These are phyloP conservation scores for Odocoileus hemionus DNA, from an alignment of 2,113 vertebrate genomes.

Conservation along the genomic window DNA sequence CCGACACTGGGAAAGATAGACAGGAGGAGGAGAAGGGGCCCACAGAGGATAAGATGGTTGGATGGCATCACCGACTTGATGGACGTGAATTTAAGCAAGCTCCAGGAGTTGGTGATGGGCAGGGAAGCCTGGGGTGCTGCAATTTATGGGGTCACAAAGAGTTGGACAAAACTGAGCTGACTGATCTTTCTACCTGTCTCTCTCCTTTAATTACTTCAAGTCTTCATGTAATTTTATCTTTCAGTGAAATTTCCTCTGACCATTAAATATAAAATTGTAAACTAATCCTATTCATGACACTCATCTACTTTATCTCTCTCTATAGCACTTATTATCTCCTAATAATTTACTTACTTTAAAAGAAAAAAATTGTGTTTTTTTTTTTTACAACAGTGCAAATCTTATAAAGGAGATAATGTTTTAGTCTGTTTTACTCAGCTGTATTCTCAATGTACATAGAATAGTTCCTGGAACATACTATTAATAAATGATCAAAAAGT, in stretches of 20 bases:
- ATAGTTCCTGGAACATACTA: neutral
- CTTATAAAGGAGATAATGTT: neutral
- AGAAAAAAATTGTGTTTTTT: neutral
- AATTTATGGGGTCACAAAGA: neutral
- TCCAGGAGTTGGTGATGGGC: neutral
- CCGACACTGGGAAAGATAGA: accelerated
- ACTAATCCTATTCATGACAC: neutral
- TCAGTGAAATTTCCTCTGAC: neutral
- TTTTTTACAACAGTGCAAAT: neutral
- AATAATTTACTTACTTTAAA: neutral
- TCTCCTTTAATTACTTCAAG: neutral
- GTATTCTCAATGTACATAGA: neutral
- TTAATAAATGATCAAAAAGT: neutral
- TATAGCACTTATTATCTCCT: neutral
- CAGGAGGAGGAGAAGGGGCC: neutral
- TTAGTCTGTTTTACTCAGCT: neutral
- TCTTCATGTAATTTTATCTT: neutral
- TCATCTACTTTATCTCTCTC: neutral
- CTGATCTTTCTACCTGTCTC: neutral
- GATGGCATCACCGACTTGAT: neutral
- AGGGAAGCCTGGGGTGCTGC: neutral
- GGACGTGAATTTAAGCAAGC: neutral
- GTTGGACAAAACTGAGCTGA: neutral
- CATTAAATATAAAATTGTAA: neutral
- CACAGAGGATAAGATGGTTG: neutral